Percentiles rank a stretch among this genome's conserved stretches.
Conservation (phyloP, 1,140 invertebrate species). For the Brachionus plicatilis region DNA sequence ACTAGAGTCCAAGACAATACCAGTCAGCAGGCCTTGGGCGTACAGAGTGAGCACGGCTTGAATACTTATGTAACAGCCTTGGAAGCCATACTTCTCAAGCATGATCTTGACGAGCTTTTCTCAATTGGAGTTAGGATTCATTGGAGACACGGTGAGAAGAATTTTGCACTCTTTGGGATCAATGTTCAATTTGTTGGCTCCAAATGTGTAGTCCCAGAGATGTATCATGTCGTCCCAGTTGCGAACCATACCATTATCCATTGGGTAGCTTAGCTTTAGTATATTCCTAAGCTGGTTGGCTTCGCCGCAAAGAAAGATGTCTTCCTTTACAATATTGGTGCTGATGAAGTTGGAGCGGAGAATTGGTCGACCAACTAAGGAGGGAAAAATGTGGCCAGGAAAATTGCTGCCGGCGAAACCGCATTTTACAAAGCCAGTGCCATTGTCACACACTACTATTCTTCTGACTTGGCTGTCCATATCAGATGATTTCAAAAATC, state of each 20-base stretch:
- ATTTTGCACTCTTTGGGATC: conserved; percentile 90
- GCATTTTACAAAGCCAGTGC: conserved; percentile 98
- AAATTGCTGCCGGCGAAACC: conserved; percentile 99
- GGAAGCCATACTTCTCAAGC: conserved; percentile 98
- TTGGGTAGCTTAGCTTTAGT: conserved; percentile 96
- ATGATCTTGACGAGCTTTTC: conserved; percentile 99
- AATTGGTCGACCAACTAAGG: conserved; percentile 94
- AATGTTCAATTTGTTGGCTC: conserved; percentile 90
- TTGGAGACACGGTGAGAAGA: conserved; percentile 94
- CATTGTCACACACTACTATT: conserved; percentile 97
- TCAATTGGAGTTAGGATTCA: conserved; percentile 96
- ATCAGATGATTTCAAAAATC: background rate
- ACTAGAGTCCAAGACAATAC: conserved; percentile 95
- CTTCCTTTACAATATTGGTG: conserved; percentile 95
- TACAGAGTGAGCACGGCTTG: conserved; percentile 90
- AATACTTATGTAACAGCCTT: conserved; percentile 90
- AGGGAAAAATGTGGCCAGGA: conserved; percentile 95
- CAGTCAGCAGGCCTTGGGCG: conserved; percentile 90
- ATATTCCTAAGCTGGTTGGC: conserved; percentile 91
- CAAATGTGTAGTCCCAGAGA: conserved; percentile 99
- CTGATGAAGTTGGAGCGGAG: conserved; percentile 94
- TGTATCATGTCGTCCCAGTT: conserved; percentile 99
- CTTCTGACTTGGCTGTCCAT: conserved; percentile 94
- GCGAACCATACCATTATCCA: conserved; percentile 91
- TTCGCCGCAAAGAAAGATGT: conserved; percentile 44